Percentiles rank a stretch among this genome's conserved stretches.
Evolutionary conservation across 2,797 vertebrate genomes (phyloP).

Genomic region (Crenuchus spilurus): DNA sequence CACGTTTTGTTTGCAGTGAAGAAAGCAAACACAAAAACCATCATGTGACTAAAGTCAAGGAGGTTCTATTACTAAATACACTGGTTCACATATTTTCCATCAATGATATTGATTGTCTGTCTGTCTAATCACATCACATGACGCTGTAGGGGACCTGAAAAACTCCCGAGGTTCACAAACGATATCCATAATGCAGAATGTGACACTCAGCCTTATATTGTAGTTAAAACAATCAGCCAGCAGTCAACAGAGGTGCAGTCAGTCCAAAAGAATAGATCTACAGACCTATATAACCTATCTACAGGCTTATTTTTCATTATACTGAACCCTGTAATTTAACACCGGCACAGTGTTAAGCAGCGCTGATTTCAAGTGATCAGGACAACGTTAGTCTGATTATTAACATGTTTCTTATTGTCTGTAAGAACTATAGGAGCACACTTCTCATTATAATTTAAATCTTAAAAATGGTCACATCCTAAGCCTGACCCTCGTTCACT

Average conservation of each 20-base stretch:
- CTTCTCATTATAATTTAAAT: background rate
- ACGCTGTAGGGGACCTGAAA: too few relatives aligned
- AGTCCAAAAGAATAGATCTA: constrained; percentile 5
- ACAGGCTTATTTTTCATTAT: constrained; percentile 4
- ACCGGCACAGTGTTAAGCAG: background rate
- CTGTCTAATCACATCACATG: too few relatives aligned
- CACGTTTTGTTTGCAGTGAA: too few relatives aligned
- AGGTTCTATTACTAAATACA: too few relatives aligned
- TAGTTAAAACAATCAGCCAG: constrained; percentile 11
- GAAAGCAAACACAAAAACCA: too few relatives aligned
- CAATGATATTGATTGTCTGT: too few relatives aligned
- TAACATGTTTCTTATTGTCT: background rate
- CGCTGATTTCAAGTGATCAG: background rate
- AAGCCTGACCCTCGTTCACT: too few relatives aligned
- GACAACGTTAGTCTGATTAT: background rate
- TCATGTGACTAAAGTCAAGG: too few relatives aligned
- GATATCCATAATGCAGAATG: background rate
- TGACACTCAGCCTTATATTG: background rate
- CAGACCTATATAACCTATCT: background rate
- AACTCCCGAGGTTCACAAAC: too few relatives aligned
- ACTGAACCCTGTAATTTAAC: too few relatives aligned
- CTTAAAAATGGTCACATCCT: background rate
- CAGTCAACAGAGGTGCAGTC: constrained; percentile 6
- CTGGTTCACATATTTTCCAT: too few relatives aligned
- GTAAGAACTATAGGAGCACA: background rate